Conservation (phyloP, 2,113 vertebrate species). For the Maccullochella peelii region DNA sequence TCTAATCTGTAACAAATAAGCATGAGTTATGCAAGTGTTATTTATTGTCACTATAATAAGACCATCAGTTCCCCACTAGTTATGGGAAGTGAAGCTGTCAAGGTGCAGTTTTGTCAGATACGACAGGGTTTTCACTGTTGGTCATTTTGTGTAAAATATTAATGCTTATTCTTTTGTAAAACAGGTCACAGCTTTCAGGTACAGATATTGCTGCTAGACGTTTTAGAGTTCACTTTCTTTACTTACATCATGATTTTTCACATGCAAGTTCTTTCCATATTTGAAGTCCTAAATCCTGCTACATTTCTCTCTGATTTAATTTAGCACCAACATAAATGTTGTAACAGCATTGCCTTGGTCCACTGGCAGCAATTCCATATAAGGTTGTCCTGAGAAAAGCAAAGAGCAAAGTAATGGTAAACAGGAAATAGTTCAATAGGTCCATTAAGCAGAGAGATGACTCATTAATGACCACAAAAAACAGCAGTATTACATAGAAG, state of each 20-base stretch:
- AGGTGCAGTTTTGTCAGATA: conserved; percentile 68
- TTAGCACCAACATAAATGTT: conserved; percentile 53
- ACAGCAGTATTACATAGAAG: conserved; percentile 34
- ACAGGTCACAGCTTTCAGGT: conserved; percentile 51
- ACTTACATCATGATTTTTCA: conserved; percentile 5
- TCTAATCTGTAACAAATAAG: conserved; percentile 73
- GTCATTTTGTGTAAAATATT: conserved; percentile 67
- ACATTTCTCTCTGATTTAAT: conserved; percentile 49
- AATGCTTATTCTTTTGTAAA: conserved; percentile 50
- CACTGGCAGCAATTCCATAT: conserved; percentile 55
- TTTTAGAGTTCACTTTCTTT: conserved; percentile 30
- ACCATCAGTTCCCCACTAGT: conserved; percentile 57
- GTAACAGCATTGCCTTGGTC: conserved; percentile 24
- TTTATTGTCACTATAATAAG: conserved; percentile 78
- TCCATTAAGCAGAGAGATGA: conserved; percentile 74
- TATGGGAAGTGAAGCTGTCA: conserved; percentile 78
- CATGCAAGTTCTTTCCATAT: conserved; percentile 19
- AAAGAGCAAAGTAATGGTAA: conserved; percentile 71
- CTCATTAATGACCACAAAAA: conserved; percentile 73
- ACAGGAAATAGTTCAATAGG: conserved; percentile 80
- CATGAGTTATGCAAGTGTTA: conserved; percentile 78
- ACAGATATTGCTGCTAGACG: conserved; percentile 22
- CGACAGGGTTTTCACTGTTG: conserved; percentile 38
- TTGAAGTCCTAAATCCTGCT: conserved; percentile 16
- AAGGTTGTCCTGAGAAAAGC: conserved; percentile 60